Base-by-base conservation (phyloP, 1,140 invertebrate genomes). In the Subanguina moxae region DNA sequence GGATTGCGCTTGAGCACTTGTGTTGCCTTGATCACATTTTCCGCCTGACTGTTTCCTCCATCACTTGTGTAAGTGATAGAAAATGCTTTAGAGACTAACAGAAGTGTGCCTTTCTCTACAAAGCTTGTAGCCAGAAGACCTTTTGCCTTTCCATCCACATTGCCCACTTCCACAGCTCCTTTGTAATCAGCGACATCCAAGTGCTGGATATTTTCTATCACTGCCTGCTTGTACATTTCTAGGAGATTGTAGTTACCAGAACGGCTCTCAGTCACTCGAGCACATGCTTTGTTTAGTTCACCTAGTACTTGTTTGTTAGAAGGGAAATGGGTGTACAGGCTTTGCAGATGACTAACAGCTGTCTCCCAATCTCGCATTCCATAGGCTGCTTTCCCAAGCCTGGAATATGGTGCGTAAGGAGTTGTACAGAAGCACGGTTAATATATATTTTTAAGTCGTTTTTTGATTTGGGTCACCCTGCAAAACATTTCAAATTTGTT, bases 171-270 rank as follows among this genome's bases (percentile, higher is more conserved):
- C 1, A 64, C 27, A 23, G 63, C 64, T 28, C 63, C 63, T 19
- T 27, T 3, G 62, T 64, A 64, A 57, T 64, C 57, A 13, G 63
- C 27, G 5, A 65, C 63, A 32, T 64, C 63, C n/a, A 64, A 23
- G n/a, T 21, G 19, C 1, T 5, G 63, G 5, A 3, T 57, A 8
- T 42, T 42, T 28, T 65, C 45, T 28, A 48, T n/a, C 21, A 64
- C n/a, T n/a, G 43, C 63, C 19, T 17, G 45, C 7, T 65, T n/a
- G 27, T 58, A 64, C n/a, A 64, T 21, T 28, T 28, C n/a, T 7
- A 48, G 3, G 15, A 64, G 27, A n/a, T 64, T 42, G 62, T 64
- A 64, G 15, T 28, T 62, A 5, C 63, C 63, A 23, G 63, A 5
- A 5, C 64, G 23, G 57, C n/a, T 21, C 15, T 52, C 48, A 19